Base-by-base conservation (phyloP, 2,113 vertebrate species). In the Onychostoma macrolepis region DNA sequence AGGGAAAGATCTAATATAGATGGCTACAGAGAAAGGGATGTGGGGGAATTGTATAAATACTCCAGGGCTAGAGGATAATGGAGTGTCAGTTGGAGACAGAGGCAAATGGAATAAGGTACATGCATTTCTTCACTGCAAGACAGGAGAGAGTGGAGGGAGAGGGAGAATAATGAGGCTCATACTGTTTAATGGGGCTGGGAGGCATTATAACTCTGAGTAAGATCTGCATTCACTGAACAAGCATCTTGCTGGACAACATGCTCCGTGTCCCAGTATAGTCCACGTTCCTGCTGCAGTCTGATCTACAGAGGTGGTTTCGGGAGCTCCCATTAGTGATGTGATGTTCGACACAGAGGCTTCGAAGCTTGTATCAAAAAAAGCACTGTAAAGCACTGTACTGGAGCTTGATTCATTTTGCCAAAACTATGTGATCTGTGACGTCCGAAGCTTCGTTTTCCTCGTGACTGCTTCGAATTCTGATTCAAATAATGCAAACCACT, bases 31-130 rank as follows among this genome's bases (percentile, higher is more conserved):
- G 61, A 71, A 56, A 50, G 26, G 24, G 61, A 72, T 86, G 65
- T 61, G 41, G 41, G 33, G 63, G 67, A 58, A 74, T 81, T 61
- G 75, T 86, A 86, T 86, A 86, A 90, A 86, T 86, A 84, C 63
- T 84, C 43, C 41, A 74, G 79, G 85, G 76, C 43, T 38, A n/a
- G 45, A 85, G 83, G 28, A 75, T 85, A 87, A 82, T 85, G 71
- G 76, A 87, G 82, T 86, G 87, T 80, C 77, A 81, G 24, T 90
- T 71, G 77, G 78, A 76, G 41, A 85, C 21, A 58, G 76, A 80
- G 65, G 85, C 84, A 71, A 85, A 88, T 88, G 79, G 43, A 50
- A 36, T 53, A 85, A 74, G 79, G 83, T 74, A 83, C 71, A 80
- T 79, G 71, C 81, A 86, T 74, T 88, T 76, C 80, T 78, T 69